Evolutionary conservation across 2,888 invertebrate species (phyloP).

Genomic region (Chrysotoxum bicinctum): DNA sequence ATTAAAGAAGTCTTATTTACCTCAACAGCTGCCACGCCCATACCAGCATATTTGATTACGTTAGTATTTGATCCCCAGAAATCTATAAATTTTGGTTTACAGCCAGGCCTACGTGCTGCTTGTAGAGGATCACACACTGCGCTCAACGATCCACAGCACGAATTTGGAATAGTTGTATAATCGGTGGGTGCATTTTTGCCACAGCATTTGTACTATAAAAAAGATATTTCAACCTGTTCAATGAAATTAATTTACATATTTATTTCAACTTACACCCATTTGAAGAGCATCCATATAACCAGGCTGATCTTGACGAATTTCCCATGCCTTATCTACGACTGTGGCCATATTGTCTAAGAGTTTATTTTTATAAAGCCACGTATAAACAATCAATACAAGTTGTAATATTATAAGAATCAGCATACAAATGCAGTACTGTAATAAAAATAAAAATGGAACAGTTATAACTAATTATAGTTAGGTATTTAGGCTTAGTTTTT

Average conservation of each 20-base stretch:
- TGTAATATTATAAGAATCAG: conserved; percentile 88
- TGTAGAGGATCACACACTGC: conserved; percentile 69
- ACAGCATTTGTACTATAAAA: conserved; percentile 78
- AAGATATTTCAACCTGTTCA: neutral
- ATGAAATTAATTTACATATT: neutral
- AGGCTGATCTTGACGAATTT: conserved; percentile 72
- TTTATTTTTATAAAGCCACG: conserved; percentile 85
- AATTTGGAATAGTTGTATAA: conserved; percentile 75
- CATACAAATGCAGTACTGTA: conserved; percentile 88
- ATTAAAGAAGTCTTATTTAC: conserved; percentile 79
- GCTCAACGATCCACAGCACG: conserved; percentile 77
- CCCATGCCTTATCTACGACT: conserved; percentile 82
- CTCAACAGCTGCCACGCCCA: conserved; percentile 87
- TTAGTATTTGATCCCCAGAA: conserved; percentile 77
- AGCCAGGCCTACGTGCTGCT: conserved; percentile 74
- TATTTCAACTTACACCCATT: conserved; percentile 76
- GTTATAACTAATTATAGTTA: neutral
- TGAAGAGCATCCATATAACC: conserved; percentile 78
- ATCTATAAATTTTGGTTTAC: conserved; percentile 79
- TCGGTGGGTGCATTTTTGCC: conserved; percentile 74
- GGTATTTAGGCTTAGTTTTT: too few species aligned
- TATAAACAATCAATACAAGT: conserved; percentile 87
- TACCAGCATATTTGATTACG: conserved; percentile 85
- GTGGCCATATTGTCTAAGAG: conserved; percentile 83
- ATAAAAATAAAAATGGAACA: neutral